These are phyloP conservation scores for Cerastis leucographa DNA, from an alignment of 2,888 invertebrate species.

Conservation along the genomic window DNA sequence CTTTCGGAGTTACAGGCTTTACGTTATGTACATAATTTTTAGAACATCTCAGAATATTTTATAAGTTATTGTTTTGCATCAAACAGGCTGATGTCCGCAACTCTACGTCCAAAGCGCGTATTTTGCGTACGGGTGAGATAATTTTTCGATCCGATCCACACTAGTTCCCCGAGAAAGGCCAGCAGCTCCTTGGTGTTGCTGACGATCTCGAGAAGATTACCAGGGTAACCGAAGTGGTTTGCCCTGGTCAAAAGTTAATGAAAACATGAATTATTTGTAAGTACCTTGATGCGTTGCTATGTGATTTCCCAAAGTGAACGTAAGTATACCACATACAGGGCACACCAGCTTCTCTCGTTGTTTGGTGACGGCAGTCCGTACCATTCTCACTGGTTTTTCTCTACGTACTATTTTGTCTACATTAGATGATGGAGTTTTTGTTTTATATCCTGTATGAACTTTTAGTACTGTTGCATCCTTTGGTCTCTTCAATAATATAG, in stretches of 20 bases:
- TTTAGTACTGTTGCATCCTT: slow-evolving; percentile 87
- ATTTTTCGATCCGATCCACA: too few relatives aligned
- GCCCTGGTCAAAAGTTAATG: not conserved
- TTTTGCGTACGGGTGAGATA: too few relatives aligned
- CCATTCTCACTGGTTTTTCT: slow-evolving; percentile 79
- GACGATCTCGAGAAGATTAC: too few relatives aligned
- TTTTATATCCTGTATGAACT: slow-evolving; percentile 79
- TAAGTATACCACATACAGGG: slow-evolving; percentile 88
- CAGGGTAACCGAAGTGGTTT: too few relatives aligned
- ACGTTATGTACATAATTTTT: too few relatives aligned
- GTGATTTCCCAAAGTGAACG: slow-evolving; percentile 86
- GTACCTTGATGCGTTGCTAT: slow-evolving; percentile 89
- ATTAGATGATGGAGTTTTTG: slow-evolving; percentile 66
- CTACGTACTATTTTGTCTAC: slow-evolving; percentile 69
- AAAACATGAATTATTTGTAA: not conserved
- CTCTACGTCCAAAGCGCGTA: too few relatives aligned
- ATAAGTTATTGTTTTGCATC: not conserved
- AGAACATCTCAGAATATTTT: not conserved
- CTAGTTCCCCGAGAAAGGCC: too few relatives aligned
- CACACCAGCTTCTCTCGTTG: slow-evolving; percentile 88
- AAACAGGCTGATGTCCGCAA: too few relatives aligned
- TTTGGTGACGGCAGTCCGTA: slow-evolving; percentile 76
- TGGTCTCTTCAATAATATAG: slow-evolving; percentile 85
- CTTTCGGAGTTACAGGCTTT: not conserved
- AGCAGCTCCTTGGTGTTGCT: too few relatives aligned